Evolutionary conservation across 2,888 invertebrate genomes (phyloP).

Genomic region (Colostygia pectinataria): DNA sequence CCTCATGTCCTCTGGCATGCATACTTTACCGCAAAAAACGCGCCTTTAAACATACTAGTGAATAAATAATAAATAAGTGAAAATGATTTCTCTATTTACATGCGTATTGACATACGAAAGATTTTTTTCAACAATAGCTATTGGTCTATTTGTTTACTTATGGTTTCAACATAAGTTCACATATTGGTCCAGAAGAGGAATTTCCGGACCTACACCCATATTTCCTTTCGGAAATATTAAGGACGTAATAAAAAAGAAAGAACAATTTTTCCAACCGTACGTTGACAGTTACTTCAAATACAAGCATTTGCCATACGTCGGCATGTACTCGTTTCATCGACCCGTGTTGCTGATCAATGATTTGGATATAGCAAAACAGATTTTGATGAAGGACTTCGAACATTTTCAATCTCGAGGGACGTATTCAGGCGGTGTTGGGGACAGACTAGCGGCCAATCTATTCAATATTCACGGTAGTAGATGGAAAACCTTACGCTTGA

Average conservation of each 20-base stretch:
- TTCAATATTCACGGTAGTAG: constrained; percentile 81
- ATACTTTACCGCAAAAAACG: constrained; percentile 8
- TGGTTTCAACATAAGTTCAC: constrained; percentile 73
- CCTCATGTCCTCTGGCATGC: constrained; percentile 18
- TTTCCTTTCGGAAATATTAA: constrained; percentile 86
- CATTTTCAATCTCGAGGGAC: constrained; percentile 86
- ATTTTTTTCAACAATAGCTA: constrained; percentile 42
- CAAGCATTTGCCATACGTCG: constrained; percentile 77
- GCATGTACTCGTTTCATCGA: constrained; percentile 84
- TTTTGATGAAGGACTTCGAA: constrained; percentile 84
- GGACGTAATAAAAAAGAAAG: constrained; percentile 77
- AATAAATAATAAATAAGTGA: constrained; percentile 15
- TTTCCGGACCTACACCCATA: constrained; percentile 79
- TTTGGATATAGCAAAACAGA: constrained; percentile 82
- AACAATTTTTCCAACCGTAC: constrained; percentile 84
- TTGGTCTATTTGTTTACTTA: constrained; percentile 46
- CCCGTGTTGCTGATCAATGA: constrained; percentile 85
- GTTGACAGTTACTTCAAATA: constrained; percentile 82
- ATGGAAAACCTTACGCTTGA: constrained; percentile 85
- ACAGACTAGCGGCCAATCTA: constrained; percentile 84
- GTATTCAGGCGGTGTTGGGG: constrained; percentile 83
- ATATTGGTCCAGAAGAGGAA: constrained; percentile 84
- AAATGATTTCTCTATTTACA: constrained; percentile 36
- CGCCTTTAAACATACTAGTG: constrained; percentile 5
- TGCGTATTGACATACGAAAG: constrained; percentile 40